Conservation (phyloP, 1,140 invertebrate species). For the Trypoxylus dichotomus region DNA sequence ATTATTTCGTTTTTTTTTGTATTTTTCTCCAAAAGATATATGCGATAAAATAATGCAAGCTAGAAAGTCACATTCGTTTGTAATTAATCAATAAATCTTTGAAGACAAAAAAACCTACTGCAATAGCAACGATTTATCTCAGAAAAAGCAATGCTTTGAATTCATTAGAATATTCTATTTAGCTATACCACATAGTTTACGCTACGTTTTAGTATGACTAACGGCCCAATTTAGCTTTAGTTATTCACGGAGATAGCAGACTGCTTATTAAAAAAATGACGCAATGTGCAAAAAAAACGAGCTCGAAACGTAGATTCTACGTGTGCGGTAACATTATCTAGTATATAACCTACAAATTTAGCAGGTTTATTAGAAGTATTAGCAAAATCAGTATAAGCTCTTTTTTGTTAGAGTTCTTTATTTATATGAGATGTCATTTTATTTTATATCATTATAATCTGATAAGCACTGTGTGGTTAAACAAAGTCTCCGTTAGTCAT, state of each 20-base stretch:
- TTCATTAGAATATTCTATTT: too few species aligned
- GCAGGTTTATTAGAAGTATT: not conserved
- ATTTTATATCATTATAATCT: not conserved
- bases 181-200: not conserved
- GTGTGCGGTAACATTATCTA: not conserved
- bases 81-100: too few species aligned
- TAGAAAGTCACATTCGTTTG: too few species aligned
- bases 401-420: not conserved
- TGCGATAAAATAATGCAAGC: too few species aligned
- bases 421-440: too few species aligned
- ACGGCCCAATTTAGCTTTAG: not conserved
- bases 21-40: too few species aligned
- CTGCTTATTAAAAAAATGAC: conserved; percentile 19
- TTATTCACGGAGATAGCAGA: conserved; percentile 7
- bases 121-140: too few species aligned
- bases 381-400: not conserved
- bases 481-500: not conserved
- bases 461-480: not conserved
- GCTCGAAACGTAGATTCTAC: not conserved
- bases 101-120: too few species aligned
- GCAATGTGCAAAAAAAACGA: conserved; percentile 11
- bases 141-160: too few species aligned
- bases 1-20: too few species aligned
- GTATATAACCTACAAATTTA: not conserved
- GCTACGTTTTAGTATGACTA: conserved; percentile 1